Evolutionary conservation across 2,113 vertebrate species (phyloP).

Genomic region (Hyperopisus bebe): DNA sequence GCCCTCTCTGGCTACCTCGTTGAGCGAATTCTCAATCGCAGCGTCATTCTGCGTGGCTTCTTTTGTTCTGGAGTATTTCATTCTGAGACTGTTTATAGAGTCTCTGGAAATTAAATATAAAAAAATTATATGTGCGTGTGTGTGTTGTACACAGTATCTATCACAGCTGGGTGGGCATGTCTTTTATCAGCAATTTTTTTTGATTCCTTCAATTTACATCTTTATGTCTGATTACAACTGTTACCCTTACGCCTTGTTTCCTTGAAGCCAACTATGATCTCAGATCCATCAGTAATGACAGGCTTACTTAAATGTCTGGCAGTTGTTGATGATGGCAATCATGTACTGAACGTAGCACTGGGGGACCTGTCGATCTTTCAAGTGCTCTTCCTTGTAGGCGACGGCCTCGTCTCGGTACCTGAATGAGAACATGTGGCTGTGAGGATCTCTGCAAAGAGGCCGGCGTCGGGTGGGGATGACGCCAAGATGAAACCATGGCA

Average conservation of each 20-base stretch:
- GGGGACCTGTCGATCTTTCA: constrained; percentile 80
- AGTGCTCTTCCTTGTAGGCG: constrained; percentile 83
- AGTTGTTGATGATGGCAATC: constrained; percentile 95
- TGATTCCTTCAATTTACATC: neutral
- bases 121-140: neutral
- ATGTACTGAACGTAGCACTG: constrained; percentile 94
- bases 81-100: constrained; percentile 89
- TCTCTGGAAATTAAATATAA: constrained; percentile 62
- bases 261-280: neutral
- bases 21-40: constrained; percentile 73
- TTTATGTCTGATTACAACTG: neutral
- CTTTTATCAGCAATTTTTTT: neutral
- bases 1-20: constrained; percentile 83
- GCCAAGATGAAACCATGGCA: neutral
- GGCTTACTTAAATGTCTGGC: constrained; percentile 90
- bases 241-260: neutral
- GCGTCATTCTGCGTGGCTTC: constrained; percentile 71
- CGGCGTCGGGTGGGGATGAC: neutral
- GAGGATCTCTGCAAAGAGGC: neutral
- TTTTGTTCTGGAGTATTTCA: constrained; percentile 74
- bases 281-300: neutral
- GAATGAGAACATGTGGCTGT: constrained; percentile 14
- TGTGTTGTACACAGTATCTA: neutral
- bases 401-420: constrained; percentile 87
- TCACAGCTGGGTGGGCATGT: neutral